Percentiles rank a stretch among this genome's conserved stretches.
Evolutionary conservation across 2,888 invertebrate species (phyloP).

Genomic region (Ennomos quercinarius): DNA sequence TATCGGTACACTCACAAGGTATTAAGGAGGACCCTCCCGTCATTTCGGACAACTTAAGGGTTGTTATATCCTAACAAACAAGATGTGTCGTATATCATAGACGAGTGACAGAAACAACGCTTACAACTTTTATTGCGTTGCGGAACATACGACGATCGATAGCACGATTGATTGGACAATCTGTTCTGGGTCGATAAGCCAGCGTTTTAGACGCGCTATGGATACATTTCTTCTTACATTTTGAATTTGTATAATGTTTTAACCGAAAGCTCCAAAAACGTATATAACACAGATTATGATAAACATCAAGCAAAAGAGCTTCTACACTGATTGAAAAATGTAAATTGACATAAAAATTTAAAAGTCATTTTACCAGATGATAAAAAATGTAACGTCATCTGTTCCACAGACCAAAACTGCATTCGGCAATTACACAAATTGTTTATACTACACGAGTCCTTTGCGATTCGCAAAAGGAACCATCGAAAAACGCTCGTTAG

Average conservation of each 20-base stretch:
- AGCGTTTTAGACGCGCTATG: no score
- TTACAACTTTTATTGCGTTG: conserved; percentile 55
- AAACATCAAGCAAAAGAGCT: no score
- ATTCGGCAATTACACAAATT: conserved; percentile 22
- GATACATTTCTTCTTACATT: no score
- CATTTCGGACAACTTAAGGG: conserved; percentile 42
- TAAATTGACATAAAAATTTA: no score
- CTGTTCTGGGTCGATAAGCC: neutral
- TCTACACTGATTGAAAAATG: no score
- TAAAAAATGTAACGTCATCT: neutral
- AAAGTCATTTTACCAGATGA: neutral
- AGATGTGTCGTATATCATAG: conserved; percentile 57
- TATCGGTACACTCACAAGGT: conserved; percentile 4
- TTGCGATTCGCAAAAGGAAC: conserved; percentile 37
- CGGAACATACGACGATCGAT: conserved; percentile 31
- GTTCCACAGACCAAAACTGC: neutral
- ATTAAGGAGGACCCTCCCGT: conserved; percentile 18
- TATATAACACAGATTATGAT: no score
- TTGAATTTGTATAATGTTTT: no score
- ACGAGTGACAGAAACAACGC: conserved; percentile 48
- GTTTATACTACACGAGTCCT: conserved; percentile 28
- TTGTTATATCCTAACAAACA: conserved; percentile 42
- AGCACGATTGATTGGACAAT: conserved; percentile 31
- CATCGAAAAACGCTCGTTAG: conserved; percentile 55
- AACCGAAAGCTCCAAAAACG: no score